Base-by-base conservation (phyloP, 2,888 invertebrate species). In the Polymixis flavicincta region DNA sequence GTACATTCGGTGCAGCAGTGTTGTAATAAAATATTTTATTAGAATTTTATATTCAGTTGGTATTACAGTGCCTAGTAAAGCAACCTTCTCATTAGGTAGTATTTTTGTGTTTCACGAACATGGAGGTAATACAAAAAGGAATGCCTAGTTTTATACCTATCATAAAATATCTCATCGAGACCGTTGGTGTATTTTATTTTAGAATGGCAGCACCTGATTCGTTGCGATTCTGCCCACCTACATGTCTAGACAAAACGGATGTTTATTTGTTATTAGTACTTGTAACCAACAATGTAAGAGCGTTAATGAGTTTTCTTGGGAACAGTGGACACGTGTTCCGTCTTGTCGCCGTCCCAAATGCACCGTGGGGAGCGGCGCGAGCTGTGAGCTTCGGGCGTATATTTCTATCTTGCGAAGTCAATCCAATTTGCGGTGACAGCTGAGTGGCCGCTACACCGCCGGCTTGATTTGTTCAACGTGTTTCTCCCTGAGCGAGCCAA, bases 381-480 rank as follows among this genome's bases (percentile, higher is more conserved):
- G 55, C 48, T 37, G 74, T 22, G 48, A 65, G 74, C 85, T 80
- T 42, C 52, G 63, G 69, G 70, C 89, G 87, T 91, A 91, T 91
- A 91, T 92, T 92, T 92, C 90, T 90, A 91, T 90, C 88, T 88
- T 84, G 85, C 85, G 88, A 86, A 93, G 93, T 93, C 94, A 93
- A 94, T 94, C 92, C 93, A 94, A 94, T 94, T 94, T 94, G 91
- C 85, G 92, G 91, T 89, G 92, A 92, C 92, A 90, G 91, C 90
- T 84, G 87, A 91, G 92, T 90, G 90, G 90, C 90, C 91, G 90
- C 91, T 87, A 90, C 92, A 90, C 83, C 66, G 55, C 83, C 84
- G 89, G 89, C 92, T 93, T 92, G 93, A 93, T 93, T 93, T 92
- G 92, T 89, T 89, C 91, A 90, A 90, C 90, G 89, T 92, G 91